These are phyloP conservation scores for Mormoops blainvillei DNA, from an alignment of 2,113 vertebrate species.

Conservation along the genomic window DNA sequence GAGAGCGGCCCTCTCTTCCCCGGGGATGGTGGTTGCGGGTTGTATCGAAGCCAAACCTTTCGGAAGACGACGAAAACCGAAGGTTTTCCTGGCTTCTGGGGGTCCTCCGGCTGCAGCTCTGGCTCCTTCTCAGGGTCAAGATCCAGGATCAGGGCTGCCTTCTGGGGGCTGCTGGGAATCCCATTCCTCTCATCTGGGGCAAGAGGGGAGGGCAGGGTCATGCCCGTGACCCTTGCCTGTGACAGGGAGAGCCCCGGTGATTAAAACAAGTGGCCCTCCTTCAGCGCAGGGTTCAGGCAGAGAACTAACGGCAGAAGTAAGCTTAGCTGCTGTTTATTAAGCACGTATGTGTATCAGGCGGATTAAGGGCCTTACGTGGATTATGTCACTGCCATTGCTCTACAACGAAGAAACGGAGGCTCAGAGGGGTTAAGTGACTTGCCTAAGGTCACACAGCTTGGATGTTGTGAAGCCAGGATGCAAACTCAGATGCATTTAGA, in stretches of 20 bases:
- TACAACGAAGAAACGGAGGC: not conserved
- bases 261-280: not conserved
- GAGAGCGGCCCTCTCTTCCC: not conserved
- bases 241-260: not conserved
- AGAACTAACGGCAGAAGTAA: accelerated
- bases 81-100: conserved; percentile 66
- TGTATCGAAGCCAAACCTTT: conserved; percentile 76
- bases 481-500: not conserved
- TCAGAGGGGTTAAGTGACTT: not conserved
- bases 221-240: not conserved
- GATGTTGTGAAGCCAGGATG: not conserved
- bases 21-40: not conserved
- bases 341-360: not conserved
- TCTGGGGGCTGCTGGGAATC: conserved; percentile 39
- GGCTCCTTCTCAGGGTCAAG: conserved; percentile 52
- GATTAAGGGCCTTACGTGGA: not conserved
- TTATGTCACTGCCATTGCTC: not conserved
- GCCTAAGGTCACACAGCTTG: not conserved
- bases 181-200: conserved; percentile 57
- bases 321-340: not conserved
- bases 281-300: not conserved
- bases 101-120: not conserved
- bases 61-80: conserved; percentile 81
- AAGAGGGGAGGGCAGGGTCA: not conserved
- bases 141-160: conserved; percentile 70